Conservation (phyloP, 2,113 vertebrate genomes). For the Apus apus region DNA sequence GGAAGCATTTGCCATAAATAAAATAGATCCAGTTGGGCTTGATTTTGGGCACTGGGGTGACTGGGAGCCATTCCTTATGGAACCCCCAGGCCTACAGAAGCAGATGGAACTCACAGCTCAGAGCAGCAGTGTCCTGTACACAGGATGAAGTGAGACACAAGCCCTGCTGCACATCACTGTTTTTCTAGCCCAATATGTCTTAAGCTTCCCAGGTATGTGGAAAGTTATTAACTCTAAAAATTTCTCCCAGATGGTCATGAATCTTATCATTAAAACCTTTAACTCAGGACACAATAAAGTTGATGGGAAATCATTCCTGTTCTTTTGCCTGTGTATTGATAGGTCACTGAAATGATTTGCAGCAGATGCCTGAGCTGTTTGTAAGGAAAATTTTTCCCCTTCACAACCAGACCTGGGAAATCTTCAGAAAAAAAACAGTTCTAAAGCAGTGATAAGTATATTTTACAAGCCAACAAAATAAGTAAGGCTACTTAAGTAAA, state of each 20-base stretch:
- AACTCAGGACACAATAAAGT: not conserved
- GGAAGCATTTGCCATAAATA: not conserved
- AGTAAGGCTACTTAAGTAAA: not conserved
- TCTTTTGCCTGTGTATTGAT: accelerated
- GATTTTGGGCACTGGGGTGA: not conserved
- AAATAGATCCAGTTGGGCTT: not conserved
- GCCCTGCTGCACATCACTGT: not conserved
- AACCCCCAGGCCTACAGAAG: not conserved
- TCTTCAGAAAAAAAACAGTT: not conserved
- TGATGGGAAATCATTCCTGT: not conserved
- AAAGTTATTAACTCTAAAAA: not conserved
- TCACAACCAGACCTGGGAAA: not conserved
- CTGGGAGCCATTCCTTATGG: not conserved
- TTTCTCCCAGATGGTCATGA: not conserved
- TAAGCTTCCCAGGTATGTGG: not conserved
- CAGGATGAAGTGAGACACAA: not conserved
- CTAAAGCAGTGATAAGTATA: not conserved
- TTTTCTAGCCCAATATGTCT: not conserved
- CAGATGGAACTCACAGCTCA: accelerated
- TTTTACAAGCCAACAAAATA: not conserved
- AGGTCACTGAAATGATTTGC: not conserved
- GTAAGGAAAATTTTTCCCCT: not conserved
- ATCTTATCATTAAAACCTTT: not conserved
- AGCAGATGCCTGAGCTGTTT: not conserved
- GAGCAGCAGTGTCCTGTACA: not conserved